Evolutionary conservation across 2,113 vertebrate species (phyloP), one percentile per base, ranked within the genome.

Genomic region (Microtus montanus): DNA sequence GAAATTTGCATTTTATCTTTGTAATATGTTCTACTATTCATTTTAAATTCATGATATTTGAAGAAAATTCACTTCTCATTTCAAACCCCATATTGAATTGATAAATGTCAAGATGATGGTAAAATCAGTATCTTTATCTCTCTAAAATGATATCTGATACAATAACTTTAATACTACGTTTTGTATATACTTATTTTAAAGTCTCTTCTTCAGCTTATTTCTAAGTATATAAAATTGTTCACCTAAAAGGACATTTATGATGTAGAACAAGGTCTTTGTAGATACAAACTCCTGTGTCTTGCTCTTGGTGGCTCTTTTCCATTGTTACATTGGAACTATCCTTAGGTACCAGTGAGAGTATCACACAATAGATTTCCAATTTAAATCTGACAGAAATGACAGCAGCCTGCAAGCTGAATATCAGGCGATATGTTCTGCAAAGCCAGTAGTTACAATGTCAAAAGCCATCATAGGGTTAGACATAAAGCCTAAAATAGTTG

Each of bases 71-170:
- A 8, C 1, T 28, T 73, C 17, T 14, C 26, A 68, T 86, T 64
- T 85, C 26, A 94, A 38, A 66, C 0, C 0, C 75, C 22, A 22
- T 19, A 28, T 73, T 63, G 28, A 93, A 38, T 82, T 93, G 66
- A 91, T 86, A 91, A 86, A 66, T 47, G 28, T 66, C 77, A 38
- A 24, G 26, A 90, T 28, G 49, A n/a, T 91, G 49, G 26, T 52
- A 74, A 90, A 85, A 96, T 49, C 28, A 66, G 26, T 83, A 90
- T n/a, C 11, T 61, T 96, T 91, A 77, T 91, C n/a, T 80, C 26
- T 91, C 26, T 82, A 28, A 15, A 12, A 11, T 85, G 28, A 35
- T 90, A 87, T 79, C 58, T 91, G 30, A 35, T 85, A 33, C n/a
- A 91, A 80, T 49, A 35, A 35, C 79, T 88, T 86, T 80, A 71